Base-by-base conservation (phyloP, 2,888 invertebrate genomes). In the Drosophila eohydei region DNA sequence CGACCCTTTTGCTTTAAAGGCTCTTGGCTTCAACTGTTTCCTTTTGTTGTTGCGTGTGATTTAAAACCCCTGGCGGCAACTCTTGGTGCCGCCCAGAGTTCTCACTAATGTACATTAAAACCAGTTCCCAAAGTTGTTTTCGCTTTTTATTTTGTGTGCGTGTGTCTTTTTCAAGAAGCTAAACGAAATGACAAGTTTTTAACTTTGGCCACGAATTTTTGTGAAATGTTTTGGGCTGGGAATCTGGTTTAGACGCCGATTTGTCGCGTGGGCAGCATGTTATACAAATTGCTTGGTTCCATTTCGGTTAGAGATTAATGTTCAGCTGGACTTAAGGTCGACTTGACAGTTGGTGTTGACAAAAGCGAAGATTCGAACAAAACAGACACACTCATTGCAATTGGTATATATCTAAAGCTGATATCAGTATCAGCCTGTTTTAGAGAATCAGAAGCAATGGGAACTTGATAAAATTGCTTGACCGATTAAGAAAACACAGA, bases 111-210 rank as follows among this genome's bases (percentile, higher is more conserved):
- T 61, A 60, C 60, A 78, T 54, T 64, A 41, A 74, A 78, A 78
- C 79, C 78, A 41, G 79, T 79, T 79, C n/a, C 26, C 60, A 59
- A 44, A 48, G 52, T 57, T 58, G 40, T 68, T 72, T 69, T 64
- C 64, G 63, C 60, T 44, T 52, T 52, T 16, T 51, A 36, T 51
- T 16, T 34, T n/a, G 26, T n/a, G 54, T 28, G n/a, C 26, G 28
- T 54, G 9, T 40, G 21, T 46, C 50, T 62, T 46, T 65, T 65
- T 78, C 32, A 56, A 57, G 66, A 84, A 81, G 83, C 83, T 87
- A 83, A 83, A 71, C 82, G 73, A 69, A 81, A 84, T 81, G 87
- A 87, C 87, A 87, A 84, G 87, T 80, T 83, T 84, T 81, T 74
- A 81, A 70, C 74, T 40, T 81, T 81, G 59, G 60, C 67, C 66